A percentile compares a stretch with the other conserved stretches of the same genome.
Conservation (phyloP, 2,888 invertebrate genomes). For the Coelogynopora nodosa region DNA sequence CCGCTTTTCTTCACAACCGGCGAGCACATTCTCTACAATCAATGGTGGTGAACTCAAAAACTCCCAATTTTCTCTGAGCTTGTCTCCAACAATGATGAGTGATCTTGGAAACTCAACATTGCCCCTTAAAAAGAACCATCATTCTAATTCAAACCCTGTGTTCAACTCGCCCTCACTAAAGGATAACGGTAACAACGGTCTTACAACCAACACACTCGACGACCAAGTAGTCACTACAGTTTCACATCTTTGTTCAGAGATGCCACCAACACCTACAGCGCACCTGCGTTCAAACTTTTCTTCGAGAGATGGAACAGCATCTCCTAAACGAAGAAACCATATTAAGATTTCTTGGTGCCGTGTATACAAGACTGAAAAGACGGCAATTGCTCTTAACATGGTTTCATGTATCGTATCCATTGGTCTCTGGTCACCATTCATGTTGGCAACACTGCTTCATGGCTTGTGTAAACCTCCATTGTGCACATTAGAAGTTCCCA, state of each 20-base stretch:
- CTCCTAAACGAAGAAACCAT: neutral
- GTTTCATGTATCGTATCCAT: conserved; percentile 35
- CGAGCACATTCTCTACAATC: neutral
- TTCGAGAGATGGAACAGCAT: neutral
- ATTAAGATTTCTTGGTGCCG: conserved; percentile 35
- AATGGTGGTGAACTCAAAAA: neutral
- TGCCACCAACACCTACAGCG: neutral
- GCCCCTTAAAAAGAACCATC: neutral
- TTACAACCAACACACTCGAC: neutral
- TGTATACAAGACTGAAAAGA: conserved; percentile 42
- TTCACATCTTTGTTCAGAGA: neutral
- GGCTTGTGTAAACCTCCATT: conserved; percentile 32
- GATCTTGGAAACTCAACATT: neutral
- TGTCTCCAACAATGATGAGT: neutral
- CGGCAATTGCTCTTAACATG: conserved; percentile 41
- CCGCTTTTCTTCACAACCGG: neutral
- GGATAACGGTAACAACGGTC: neutral
- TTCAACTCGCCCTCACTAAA: neutral
- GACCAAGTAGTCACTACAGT: neutral
- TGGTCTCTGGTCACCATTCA: conserved; percentile 44
- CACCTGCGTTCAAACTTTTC: neutral
- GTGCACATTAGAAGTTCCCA: conserved; percentile 30
- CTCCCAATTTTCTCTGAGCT: neutral
- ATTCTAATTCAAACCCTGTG: neutral
- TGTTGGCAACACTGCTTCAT: conserved; percentile 39